Base-by-base conservation (phyloP, 2,113 vertebrate genomes). In the Rafetus swinhoei region DNA sequence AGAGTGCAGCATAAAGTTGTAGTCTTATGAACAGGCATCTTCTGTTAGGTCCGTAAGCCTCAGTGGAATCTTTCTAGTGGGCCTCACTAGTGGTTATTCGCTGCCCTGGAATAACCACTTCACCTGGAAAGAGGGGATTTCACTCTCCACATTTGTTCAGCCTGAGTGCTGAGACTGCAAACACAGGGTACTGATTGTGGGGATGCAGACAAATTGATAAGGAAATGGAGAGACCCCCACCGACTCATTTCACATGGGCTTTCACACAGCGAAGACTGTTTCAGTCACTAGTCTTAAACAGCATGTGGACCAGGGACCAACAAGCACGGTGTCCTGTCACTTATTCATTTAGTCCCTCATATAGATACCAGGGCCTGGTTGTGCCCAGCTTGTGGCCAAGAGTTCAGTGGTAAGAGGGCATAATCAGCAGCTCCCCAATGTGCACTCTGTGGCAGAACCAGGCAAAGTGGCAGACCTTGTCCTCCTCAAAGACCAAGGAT, bases 141-240 rank as follows among this genome's bases (percentile, higher is more conserved):
- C 56, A 86, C 24, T 81, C 69, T 94, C 53, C 25, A 88, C 2
- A 1, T 62, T 85, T 60, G 88, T 85, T 91, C 86, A 89, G 10
- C 77, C n/a, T 81, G 13, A 25, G n/a, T 50, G 85, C 69, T 56
- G 12, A 81, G 76, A 95, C 94, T 91, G 86, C n/a, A 95, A 95
- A 97, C 89, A 24, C 32, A 81, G n/a, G 29, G 50, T 81, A 12
- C 79, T 79, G 18, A 25, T 80, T 22, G 56, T 79, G 56, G 88
- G 89, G 84, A 79, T 52, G 35, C n/a, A 25, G 88, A 90, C 85
- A 85, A 95, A 53, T 3, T 39, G 16, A 79, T 77, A 62, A n/a
- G 29, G 27, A 88, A 86, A 82, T 35, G 55, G 89, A 60, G 10
- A 92, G 90, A 79, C 39, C 21, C 85, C 1, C 54, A 85, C 0